These are phyloP conservation scores for Clepsis dumicolana DNA, from an alignment of 2,888 invertebrate species.

Conservation along the genomic window DNA sequence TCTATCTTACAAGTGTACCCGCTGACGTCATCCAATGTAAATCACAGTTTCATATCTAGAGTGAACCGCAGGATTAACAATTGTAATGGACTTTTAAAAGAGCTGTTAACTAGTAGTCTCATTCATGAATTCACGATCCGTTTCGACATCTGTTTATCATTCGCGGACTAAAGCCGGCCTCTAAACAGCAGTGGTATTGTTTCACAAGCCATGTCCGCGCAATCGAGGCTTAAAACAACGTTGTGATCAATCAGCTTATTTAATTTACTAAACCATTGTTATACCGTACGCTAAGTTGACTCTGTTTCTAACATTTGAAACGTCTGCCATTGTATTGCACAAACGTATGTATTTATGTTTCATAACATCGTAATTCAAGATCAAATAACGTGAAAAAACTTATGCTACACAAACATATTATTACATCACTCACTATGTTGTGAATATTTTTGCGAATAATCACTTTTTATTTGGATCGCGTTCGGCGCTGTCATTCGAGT, in stretches of 20 bases:
- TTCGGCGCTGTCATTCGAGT: conserved; percentile 22
- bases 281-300: conserved; percentile 46
- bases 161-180: conserved; percentile 52
- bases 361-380: conserved; percentile 38
- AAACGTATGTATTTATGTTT: conserved; percentile 28
- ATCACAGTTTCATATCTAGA: conserved; percentile 10
- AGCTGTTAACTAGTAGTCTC: conserved; percentile 12
- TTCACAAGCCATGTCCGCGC: conserved; percentile 58
- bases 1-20: conserved; percentile 8
- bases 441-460: conserved; percentile 26
- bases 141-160: conserved; percentile 63
- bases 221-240: conserved; percentile 55
- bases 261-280: conserved; percentile 52
- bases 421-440: conserved; percentile 31
- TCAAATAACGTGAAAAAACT: conserved; percentile 35
- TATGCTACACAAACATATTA: conserved; percentile 27
- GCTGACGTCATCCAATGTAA: conserved; percentile 25
- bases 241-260: conserved; percentile 58
- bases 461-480: conserved; percentile 24
- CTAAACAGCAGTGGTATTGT: conserved; percentile 59
- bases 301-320: conserved; percentile 24
- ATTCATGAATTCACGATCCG: conserved; percentile 41
- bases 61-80: conserved; percentile 9
- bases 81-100: conserved; percentile 19
- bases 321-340: conserved; percentile 19